Conservation (phyloP, 2,888 invertebrate genomes). For the Abscondita cerata region DNA sequence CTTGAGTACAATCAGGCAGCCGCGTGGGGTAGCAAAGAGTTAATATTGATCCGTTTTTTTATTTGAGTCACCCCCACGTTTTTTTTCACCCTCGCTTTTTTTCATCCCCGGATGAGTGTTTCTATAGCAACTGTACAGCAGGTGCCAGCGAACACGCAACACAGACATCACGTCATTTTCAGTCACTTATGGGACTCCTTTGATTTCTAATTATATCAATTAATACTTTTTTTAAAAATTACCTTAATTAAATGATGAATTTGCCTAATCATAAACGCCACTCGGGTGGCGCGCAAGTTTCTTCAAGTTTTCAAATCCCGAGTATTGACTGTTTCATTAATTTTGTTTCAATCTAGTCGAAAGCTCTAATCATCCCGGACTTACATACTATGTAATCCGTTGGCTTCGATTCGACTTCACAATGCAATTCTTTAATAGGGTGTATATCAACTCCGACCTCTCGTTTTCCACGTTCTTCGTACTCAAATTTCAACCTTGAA, state of each 20-base stretch:
- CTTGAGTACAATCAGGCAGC: constrained; percentile 49
- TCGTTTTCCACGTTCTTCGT: constrained; percentile 12
- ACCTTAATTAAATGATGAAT: too few species aligned
- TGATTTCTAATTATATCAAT: constrained; percentile 45
- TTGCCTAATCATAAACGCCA: too few species aligned
- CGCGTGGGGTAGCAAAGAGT: constrained; percentile 67
- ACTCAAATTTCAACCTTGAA: constrained; percentile 9
- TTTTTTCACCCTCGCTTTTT: constrained; percentile 65
- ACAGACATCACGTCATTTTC: constrained; percentile 58
- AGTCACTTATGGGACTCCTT: constrained; percentile 54
- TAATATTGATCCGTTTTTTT: constrained; percentile 74
- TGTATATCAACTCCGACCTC: constrained; percentile 18
- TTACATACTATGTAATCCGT: constrained; percentile 23
- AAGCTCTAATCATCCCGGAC: constrained; percentile 15
- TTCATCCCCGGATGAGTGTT: constrained; percentile 67
- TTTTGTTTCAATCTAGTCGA: constrained; percentile 21
- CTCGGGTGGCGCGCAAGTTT: too few species aligned
- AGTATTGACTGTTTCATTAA: constrained; percentile 18
- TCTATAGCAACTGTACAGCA: constrained; percentile 69
- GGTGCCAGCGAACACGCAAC: constrained; percentile 61
- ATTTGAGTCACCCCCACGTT: constrained; percentile 70
- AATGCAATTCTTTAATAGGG: constrained; percentile 26
- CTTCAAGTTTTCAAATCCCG: too few species aligned
- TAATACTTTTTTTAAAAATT: constrained; percentile 18
- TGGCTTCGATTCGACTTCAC: constrained; percentile 19